Percentiles rank a stretch among this genome's conserved stretches.
Evolutionary conservation across 2,888 invertebrate species (phyloP).

Genomic region (Drosophila paranaensis): DNA sequence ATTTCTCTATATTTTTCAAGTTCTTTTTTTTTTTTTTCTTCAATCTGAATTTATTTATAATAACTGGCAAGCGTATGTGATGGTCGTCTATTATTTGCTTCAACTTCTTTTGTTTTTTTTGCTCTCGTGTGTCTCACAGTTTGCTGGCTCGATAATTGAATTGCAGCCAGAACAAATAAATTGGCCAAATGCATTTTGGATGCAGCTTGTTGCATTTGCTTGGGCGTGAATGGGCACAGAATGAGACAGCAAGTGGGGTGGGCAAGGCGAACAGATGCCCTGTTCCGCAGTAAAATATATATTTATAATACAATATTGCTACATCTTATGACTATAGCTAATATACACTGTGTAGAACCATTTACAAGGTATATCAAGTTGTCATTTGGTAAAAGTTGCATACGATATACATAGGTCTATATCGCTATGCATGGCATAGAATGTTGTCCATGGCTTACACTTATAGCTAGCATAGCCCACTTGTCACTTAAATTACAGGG

Average conservation of each 20-base stretch:
- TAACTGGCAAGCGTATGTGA: neutral
- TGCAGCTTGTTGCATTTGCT: slow-evolving; percentile 25
- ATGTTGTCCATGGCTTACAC: no score
- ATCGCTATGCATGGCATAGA: no score
- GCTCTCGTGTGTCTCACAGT: slow-evolving; percentile 27
- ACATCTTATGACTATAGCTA: no score
- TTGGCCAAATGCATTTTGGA: slow-evolving; percentile 37
- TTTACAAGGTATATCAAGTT: no score
- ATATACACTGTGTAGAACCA: no score
- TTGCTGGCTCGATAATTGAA: slow-evolving; percentile 35
- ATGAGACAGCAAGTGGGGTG: slow-evolving; percentile 2
- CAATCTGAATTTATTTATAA: neutral
- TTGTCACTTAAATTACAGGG: neutral
- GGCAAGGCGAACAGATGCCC: slow-evolving; percentile 7
- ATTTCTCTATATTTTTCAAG: no score
- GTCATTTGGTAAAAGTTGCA: no score
- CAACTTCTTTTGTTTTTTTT: neutral
- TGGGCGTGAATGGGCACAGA: slow-evolving; percentile 48
- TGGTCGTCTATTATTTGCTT: neutral
- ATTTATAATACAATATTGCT: neutral
- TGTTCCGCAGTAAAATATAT: neutral
- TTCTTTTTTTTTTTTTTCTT: no score
- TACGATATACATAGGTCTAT: no score
- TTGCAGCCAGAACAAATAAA: slow-evolving; percentile 48
- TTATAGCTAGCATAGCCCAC: neutral